Conservation (phyloP, 2,797 vertebrate genomes). For the Vultur gryphus region DNA sequence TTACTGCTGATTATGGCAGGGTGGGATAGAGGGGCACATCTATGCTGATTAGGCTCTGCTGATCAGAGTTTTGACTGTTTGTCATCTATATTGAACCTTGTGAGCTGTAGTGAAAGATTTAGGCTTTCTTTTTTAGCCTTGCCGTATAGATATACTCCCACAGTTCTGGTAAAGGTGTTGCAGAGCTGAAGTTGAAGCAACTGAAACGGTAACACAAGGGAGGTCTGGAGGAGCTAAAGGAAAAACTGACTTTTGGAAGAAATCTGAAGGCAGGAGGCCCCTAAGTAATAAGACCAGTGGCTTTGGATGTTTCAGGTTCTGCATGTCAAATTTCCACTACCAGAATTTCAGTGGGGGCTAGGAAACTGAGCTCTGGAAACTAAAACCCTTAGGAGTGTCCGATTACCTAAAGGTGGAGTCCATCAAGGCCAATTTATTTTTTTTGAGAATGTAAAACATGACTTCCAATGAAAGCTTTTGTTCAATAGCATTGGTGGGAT, state of each 20-base stretch:
- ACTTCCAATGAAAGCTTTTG: not conserved
- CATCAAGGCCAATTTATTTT: not conserved
- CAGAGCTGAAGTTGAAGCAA: not conserved
- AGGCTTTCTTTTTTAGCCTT: not conserved
- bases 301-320: not conserved
- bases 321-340: not conserved
- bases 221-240: slow-evolving; percentile 2
- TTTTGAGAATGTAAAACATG: not conserved
- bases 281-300: not conserved
- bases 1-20: not conserved
- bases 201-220: not conserved
- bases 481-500: not conserved
- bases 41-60: not conserved
- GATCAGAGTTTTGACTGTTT: not conserved
- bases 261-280: not conserved
- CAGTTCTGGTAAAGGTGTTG: not conserved
- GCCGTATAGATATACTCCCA: not conserved
- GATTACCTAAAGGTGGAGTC: not conserved
- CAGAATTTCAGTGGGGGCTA: not conserved
- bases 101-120: not conserved
- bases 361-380: not conserved
- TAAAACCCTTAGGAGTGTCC: not conserved
- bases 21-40: not conserved
- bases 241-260: slow-evolving; percentile 28
- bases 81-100: not conserved